Evolutionary conservation across 2,888 invertebrate genomes (phyloP), one percentile per base, ranked within the genome.

Genomic region (Tigriopus californicus): DNA sequence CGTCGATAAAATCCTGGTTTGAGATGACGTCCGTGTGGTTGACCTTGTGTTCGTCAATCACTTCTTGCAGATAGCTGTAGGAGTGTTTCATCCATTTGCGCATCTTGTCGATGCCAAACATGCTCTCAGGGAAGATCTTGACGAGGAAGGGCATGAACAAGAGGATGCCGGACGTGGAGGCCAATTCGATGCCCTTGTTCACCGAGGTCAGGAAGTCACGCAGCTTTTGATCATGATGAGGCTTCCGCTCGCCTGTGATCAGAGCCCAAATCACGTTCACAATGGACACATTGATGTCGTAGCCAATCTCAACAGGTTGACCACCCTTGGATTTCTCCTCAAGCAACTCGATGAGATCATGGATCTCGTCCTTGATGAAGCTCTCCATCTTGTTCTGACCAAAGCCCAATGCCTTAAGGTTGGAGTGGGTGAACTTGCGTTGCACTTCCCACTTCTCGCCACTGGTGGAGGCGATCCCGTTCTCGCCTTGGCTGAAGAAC

Each of bases 1-100:
- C 62, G 24, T 64, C 61, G 41, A 64, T 52, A 56, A 62, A 54
- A 46, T 63, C 62, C 12, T 58, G 40, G n/a, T 63, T 61, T 22
- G 51, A 12, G 5, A 3, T 13, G 20, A 51, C 41, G 2, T 18
- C 41, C 6, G 60, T 51, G 46, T 61, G 24, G 1, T 47, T 44
- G 11, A 46, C 52, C 8, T 59, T 46, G 33, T 63, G 62, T 15
- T 63, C 41, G 4, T 24, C 24, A n/a, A 64, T 57, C 13, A 54
- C 41, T 12, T 41, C 8, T 8, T 54, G 18, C 18, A 54, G 24
- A 40, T 54, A 54, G 11, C 40, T 13, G 41, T 33, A 54, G 41
- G 54, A 40, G 11, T 54, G 33, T 10, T 25, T 41, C 41, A 25
- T 40, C 54, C n/a, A 22, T 25, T 54, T 33, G n/a, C 54, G 33